A percentile compares a stretch with the other conserved stretches of the same genome.
These are phyloP conservation scores for Leptinotarsa texana DNA, from an alignment of 1,140 invertebrate species.

Conservation along the genomic window DNA sequence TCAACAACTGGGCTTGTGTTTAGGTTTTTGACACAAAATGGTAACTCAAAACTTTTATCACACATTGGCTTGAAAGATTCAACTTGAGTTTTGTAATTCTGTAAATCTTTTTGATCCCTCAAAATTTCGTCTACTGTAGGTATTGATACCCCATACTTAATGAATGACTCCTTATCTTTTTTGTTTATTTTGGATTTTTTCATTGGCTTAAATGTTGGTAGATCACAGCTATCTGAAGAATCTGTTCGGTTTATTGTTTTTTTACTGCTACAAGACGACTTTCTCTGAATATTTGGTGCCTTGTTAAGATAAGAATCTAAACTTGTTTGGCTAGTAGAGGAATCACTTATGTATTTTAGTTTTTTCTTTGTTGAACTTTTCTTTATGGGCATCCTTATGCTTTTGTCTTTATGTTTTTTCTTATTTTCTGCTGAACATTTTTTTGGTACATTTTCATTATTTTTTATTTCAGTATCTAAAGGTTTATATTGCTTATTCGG, in stretches of 20 bases:
- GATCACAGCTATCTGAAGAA: constrained; percentile 21
- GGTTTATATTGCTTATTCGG: not conserved
- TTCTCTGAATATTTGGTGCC: not conserved
- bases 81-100: constrained; percentile 30
- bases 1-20: constrained; percentile 8
- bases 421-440: not conserved
- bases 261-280: not conserved
- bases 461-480: not conserved
- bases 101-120: constrained; percentile 30
- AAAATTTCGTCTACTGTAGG: constrained; percentile 40
- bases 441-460: not conserved
- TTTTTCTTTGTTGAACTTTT: no score
- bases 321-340: not conserved
- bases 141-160: constrained; percentile 35
- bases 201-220: constrained; percentile 21
- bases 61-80: constrained; percentile 23
- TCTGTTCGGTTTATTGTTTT: constrained; percentile 5
- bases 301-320: not conserved
- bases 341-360: no score
- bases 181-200: constrained; percentile 13
- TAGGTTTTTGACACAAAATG: constrained; percentile 6
- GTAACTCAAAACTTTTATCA: constrained; percentile 16
- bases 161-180: constrained; percentile 27
- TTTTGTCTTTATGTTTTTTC: not conserved
- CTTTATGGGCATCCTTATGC: not conserved